These are phyloP conservation scores for Pilophorus perplexus DNA, from an alignment of 2,888 invertebrate genomes.

Conservation along the genomic window DNA sequence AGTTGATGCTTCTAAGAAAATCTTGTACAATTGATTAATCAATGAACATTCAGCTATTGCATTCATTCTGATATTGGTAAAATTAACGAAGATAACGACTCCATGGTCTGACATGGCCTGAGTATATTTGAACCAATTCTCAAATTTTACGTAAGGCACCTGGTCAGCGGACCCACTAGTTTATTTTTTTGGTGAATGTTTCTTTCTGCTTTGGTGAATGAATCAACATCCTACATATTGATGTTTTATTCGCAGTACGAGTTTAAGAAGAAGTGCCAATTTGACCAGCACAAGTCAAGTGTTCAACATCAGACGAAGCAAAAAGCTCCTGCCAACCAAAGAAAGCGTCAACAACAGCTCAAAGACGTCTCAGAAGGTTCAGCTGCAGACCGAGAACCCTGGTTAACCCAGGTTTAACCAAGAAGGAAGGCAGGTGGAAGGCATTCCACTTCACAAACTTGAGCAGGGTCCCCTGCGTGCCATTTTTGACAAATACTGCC, in stretches of 20 bases:
- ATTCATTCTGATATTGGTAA: background rate
- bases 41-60: background rate
- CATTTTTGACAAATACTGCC: background rate
- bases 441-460: background rate
- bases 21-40: background rate
- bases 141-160: too few relatives aligned
- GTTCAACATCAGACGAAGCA: background rate
- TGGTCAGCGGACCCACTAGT: background rate
- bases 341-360: background rate
- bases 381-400: background rate
- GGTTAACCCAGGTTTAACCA: too few relatives aligned
- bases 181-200: background rate
- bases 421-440: too few relatives aligned
- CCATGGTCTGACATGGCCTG: background rate
- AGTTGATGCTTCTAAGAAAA: background rate
- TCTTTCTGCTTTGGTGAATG: background rate
- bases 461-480: background rate
- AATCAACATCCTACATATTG: background rate
- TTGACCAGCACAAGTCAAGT: conserved; percentile 3
- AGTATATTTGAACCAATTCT: background rate
- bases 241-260: background rate
- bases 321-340: background rate
- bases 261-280: background rate
- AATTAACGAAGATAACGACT: background rate
- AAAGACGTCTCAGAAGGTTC: background rate